Evolutionary conservation across 2,113 vertebrate genomes (phyloP).

Genomic region (Bos taurus): DNA sequence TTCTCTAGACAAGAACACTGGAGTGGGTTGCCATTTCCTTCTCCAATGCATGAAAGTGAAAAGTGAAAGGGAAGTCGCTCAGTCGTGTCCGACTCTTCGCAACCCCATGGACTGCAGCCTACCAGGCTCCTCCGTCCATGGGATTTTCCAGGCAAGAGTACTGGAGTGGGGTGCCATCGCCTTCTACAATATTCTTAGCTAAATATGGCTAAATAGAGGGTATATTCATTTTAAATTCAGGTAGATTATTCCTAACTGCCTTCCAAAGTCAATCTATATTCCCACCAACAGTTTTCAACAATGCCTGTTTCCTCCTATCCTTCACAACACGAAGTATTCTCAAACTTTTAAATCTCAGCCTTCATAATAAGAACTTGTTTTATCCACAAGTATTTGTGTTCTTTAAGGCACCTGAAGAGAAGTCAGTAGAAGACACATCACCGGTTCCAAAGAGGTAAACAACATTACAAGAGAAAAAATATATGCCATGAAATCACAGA

Average conservation of each 20-base stretch:
- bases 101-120: too few relatives aligned
- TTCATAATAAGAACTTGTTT: not conserved
- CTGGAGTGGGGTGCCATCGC: too few relatives aligned
- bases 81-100: accelerated
- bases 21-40: too few relatives aligned
- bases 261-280: not conserved
- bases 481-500: not conserved
- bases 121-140: too few relatives aligned
- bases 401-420: not conserved
- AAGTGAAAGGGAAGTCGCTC: too few relatives aligned
- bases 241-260: not conserved
- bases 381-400: not conserved
- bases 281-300: not conserved
- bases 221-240: not conserved
- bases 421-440: not conserved
- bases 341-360: not conserved
- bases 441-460: not conserved
- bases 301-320: not conserved
- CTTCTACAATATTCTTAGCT: not conserved
- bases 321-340: not conserved
- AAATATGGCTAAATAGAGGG: not conserved
- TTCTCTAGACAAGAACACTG: too few relatives aligned
- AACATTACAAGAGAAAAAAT: not conserved
- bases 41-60: too few relatives aligned
- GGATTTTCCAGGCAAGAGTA: too few relatives aligned